These are phyloP conservation scores for Neoitamus cyanurus DNA, from an alignment of 2,888 invertebrate species.

Conservation along the genomic window DNA sequence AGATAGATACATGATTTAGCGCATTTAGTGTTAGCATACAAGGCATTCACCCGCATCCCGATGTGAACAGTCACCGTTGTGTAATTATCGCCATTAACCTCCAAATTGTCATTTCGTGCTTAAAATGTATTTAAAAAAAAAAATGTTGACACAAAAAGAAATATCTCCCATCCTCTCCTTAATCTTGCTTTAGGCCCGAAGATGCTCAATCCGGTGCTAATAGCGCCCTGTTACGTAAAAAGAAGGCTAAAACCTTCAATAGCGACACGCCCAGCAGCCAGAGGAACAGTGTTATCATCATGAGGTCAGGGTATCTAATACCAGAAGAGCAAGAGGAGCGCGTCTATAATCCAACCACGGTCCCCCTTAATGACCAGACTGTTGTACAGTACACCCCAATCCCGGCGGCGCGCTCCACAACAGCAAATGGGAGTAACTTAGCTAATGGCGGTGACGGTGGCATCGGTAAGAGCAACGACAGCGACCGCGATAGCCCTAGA, in stretches of 20 bases:
- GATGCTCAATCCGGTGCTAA: constrained; percentile 32
- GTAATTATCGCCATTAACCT: constrained; percentile 15
- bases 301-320: neutral
- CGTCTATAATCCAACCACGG: constrained; percentile 65
- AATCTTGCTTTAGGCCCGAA: constrained; percentile 36
- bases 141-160: neutral
- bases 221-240: constrained; percentile 28
- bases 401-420: constrained; percentile 7
- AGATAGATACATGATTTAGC: neutral
- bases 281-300: constrained; percentile 52
- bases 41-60: neutral
- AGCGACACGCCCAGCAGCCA: constrained; percentile 6
- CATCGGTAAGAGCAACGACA: neutral
- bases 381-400: constrained; percentile 28
- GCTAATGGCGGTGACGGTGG: constrained; percentile 54
- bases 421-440: constrained; percentile 36
- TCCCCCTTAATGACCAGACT: constrained; percentile 56
- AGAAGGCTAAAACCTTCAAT: constrained; percentile 12
- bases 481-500: neutral
- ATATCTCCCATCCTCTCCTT: constrained; percentile 36
- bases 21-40: neutral
- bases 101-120: constrained; percentile 14
- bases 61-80: constrained; percentile 12
- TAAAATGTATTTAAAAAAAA: constrained; percentile 14
- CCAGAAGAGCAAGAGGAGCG: constrained; percentile 55